phyloP scores from a whole-genome alignment of 2,113 vertebrate species.

The Apodemus speciosus region DNA sequence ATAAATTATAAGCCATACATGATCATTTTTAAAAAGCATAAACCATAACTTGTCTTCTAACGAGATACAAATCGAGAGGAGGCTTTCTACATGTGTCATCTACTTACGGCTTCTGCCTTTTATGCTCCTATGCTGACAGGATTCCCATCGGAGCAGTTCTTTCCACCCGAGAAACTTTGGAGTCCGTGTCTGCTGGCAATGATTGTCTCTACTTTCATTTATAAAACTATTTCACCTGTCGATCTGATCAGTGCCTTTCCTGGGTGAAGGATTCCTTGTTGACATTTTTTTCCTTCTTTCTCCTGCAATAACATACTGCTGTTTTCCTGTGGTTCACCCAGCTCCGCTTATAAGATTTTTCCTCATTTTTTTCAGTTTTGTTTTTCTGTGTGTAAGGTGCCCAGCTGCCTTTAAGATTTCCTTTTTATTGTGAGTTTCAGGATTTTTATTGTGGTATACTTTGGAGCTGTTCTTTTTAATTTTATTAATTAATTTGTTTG shows the following conservation, averaged over 20 bases:
- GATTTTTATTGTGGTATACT: background rate
- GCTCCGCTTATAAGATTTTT: conserved; percentile 1
- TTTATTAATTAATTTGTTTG: background rate
- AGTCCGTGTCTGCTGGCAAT: background rate
- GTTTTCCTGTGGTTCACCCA: background rate
- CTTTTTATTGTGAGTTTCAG: background rate
- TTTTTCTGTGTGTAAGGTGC: conserved; percentile 32
- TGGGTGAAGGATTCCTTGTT: background rate
- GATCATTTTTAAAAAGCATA: conserved; percentile 5
- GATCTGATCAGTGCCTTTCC: background rate
- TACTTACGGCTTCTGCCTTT: background rate
- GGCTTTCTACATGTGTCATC: background rate
- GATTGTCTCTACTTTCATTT: background rate
- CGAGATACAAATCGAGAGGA: background rate
- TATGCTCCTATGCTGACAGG: background rate
- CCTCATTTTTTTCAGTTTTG: conserved; percentile 19
- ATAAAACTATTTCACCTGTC: background rate
- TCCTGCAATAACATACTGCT: background rate
- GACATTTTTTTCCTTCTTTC: background rate
- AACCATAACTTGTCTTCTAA: background rate
- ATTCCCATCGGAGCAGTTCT: background rate
- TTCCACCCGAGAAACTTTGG: background rate
- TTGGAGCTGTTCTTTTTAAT: conserved; percentile 7
- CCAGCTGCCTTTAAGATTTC: background rate
- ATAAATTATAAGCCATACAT: background rate